A percentile compares a stretch with the other conserved stretches of the same genome.
Evolutionary conservation across 2,113 vertebrate genomes (phyloP).

Genomic region (Ceyx melanurus): DNA sequence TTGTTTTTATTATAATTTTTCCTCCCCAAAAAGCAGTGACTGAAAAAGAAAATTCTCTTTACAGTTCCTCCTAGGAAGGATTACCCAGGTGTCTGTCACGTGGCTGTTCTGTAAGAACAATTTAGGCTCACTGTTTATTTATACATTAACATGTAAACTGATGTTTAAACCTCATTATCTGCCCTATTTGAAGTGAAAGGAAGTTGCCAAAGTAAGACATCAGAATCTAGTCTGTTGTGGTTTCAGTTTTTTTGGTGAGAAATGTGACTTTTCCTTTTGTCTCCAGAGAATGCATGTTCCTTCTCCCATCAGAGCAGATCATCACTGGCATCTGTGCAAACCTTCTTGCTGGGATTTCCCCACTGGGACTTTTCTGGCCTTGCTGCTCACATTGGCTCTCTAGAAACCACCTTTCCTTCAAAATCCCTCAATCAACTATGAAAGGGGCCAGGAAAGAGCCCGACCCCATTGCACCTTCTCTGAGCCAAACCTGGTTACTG

Average conservation of each 20-base stretch:
- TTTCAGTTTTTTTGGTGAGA: background rate
- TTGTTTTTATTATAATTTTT: background rate
- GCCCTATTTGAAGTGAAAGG: background rate
- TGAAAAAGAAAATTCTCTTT: background rate
- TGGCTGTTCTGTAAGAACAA: background rate
- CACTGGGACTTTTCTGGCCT: background rate
- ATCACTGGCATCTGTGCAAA: background rate
- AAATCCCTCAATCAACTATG: background rate
- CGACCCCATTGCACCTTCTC: background rate
- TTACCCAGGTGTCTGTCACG: background rate
- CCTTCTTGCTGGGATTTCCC: background rate
- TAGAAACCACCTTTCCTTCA: slow-evolving; percentile 22
- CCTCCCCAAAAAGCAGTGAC: accelerated
- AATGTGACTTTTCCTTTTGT: background rate
- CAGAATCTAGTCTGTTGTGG: background rate
- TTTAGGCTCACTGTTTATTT: background rate
- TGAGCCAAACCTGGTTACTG: background rate
- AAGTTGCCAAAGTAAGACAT: background rate
- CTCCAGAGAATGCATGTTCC: background rate
- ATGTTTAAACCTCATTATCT: background rate
- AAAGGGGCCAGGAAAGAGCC: background rate
- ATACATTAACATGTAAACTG: background rate
- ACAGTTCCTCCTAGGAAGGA: background rate
- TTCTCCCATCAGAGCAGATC: background rate
- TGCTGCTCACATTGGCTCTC: background rate